Conservation (phyloP, 2,797 vertebrate species). For the Pogonophryne albipinna region DNA sequence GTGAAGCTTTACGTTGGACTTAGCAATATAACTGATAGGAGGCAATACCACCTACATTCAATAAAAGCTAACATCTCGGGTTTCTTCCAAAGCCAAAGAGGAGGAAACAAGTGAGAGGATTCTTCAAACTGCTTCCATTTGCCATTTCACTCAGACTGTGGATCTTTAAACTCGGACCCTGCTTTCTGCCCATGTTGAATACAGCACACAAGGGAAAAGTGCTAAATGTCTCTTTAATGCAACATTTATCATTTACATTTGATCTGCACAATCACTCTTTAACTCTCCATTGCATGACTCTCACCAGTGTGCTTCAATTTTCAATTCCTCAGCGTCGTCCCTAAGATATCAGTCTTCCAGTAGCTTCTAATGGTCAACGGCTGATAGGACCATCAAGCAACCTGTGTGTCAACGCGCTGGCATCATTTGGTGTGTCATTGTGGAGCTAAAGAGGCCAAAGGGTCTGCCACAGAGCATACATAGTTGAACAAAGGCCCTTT, state of each 20-base stretch:
- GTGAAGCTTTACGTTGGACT: not conserved
- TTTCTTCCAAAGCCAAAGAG: conserved; percentile 52
- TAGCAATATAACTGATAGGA: conserved; percentile 54
- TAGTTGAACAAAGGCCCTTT: conserved; percentile 71
- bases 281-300: conserved; percentile 12
- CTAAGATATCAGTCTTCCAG: conserved; percentile 57
- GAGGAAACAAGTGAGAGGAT: conserved; percentile 5
- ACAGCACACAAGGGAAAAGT: not conserved
- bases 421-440: conserved; percentile 17
- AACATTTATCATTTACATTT: conserved; percentile 21
- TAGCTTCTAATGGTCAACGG: conserved; percentile 6
- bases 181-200: conserved; percentile 35
- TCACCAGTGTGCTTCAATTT: conserved; percentile 40
- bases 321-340: conserved; percentile 1
- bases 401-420: not conserved
- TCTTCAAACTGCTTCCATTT: conserved; percentile 47
- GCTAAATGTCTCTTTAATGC: conserved; percentile 9
- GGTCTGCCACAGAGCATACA: conserved; percentile 56
- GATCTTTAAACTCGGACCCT: conserved; percentile 1
- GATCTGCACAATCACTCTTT: conserved; percentile 12
- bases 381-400: conserved; percentile 8
- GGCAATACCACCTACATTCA: conserved; percentile 29
- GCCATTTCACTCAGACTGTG: conserved; percentile 43
- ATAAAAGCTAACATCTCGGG: conserved; percentile 27
- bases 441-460: conserved; percentile 13